Evolutionary conservation across 64 coral and sea anemone genomes (phyloP), one percentile per base, ranked within the genome.

Genomic region (Montipora capricornis): DNA sequence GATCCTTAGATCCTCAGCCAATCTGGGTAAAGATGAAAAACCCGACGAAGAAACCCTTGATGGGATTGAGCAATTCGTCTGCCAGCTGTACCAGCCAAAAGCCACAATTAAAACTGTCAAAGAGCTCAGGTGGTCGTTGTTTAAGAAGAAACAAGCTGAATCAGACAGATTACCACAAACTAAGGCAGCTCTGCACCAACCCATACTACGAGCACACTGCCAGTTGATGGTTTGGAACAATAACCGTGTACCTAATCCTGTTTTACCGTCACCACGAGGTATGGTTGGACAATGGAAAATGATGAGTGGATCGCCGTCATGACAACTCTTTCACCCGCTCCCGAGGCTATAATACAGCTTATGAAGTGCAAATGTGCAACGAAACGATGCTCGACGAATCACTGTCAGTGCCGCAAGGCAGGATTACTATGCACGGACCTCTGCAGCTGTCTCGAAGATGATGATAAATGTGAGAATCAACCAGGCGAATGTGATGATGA

Each of bases 51-150:
- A 20, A 47, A 73, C 87, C 47, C 20, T 76, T 58, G 44, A 19
- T 74, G 68, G 46, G 8, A 0, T 89, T 17, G 49, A 89, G 55
- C 49, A 46, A 4, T 76, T 88, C 51, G 47, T 88, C 68, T 88
- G 86, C 51, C 67, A 88, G 67, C 69, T 88, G 37, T 88, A 88
- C 86, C 62, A 73, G 49, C 69, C 86, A 47, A 88, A 88, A 17
- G 71, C 68, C 51, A 53, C 51, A 53, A 53, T 53, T 1, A 53
- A 53, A 53, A 1, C n/a, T 68, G 83, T 87, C 52, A 51, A 58
- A 24, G 83, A 87, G 17, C 83, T 87, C n/a, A 87, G 24, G 24
- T 26, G 24, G 24, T 26, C 0, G 0, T 26, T 26, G 24, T 0
- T 26, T 26, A 26, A 26, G 83, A 80, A 61, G 60, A 58, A 47